Conservation (phyloP, 2,888 invertebrate genomes). For the Caenorhabditis afra region DNA sequence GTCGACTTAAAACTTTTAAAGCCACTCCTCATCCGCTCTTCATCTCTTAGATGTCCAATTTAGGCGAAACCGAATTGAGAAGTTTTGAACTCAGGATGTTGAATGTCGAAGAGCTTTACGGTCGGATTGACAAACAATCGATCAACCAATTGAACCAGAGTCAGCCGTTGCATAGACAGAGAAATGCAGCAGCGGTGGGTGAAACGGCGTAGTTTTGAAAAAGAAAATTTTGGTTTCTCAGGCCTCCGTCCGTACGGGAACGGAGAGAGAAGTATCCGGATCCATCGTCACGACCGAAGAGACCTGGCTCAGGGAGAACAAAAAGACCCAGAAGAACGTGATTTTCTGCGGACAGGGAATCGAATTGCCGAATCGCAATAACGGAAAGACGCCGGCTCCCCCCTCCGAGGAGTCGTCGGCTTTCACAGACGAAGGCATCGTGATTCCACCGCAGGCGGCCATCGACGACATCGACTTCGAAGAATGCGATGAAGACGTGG, state of each 20-base stretch:
- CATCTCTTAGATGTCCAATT: neutral
- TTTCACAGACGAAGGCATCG: constrained; percentile 43
- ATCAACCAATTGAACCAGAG: constrained; percentile 12
- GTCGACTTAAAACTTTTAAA: too few relatives aligned
- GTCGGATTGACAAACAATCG: constrained; percentile 59
- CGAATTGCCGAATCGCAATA: constrained; percentile 35
- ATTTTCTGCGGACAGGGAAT: constrained; percentile 51
- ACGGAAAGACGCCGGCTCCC: neutral
- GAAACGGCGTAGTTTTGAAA: too few relatives aligned
- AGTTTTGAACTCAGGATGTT: constrained; percentile 27
- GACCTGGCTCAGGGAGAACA: constrained; percentile 27
- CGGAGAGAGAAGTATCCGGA: constrained; percentile 44
- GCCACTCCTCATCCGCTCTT: neutral
- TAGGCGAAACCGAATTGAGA: neutral
- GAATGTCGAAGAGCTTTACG: constrained; percentile 60
- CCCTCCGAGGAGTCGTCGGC: constrained; percentile 23
- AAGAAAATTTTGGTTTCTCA: neutral
- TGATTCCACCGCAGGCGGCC: constrained; percentile 17
- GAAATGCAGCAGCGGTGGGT: neutral
- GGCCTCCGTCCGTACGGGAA: constrained; percentile 42
- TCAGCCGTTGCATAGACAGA: neutral
- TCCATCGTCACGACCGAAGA: constrained; percentile 40
- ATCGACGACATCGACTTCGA: constrained; percentile 50
- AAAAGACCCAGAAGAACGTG: constrained; percentile 32
- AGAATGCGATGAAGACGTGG: constrained; percentile 59